Base-by-base conservation (phyloP, 2,888 invertebrate species). In the Drosophila testacea region DNA sequence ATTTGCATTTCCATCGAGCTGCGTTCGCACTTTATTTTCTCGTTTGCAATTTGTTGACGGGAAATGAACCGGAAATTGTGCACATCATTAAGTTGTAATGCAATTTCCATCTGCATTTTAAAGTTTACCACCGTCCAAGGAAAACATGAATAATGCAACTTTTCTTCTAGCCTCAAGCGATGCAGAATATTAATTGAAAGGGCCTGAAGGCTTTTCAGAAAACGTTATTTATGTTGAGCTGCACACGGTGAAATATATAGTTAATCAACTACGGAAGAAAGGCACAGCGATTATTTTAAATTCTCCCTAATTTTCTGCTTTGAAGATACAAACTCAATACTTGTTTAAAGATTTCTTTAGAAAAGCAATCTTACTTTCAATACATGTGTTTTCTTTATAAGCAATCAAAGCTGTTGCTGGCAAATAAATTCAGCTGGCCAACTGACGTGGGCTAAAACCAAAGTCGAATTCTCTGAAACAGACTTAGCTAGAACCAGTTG, bases 11-110 rank as follows among this genome's bases (percentile, higher is more conserved):
- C 34, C 11, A 34, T 50, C 22, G 3, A 22, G 50, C 50, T 56
- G 32, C 42, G 22, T 16, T 51, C 55, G 28, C 63, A 56, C 50
- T 81, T 68, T 34, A 66, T 62, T 60, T 65, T 59, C 47, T 28
- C 47, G 34, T 64, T 36, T 69, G 69, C 66, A 84, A 75, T 66
- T 79, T 65, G 50, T 64, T 52, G 65, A 60, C 69, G 51, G 81
- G 81, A 83, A 88, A 75, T 86, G 65, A 64, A 83, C 36, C 64
- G 84, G 88, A 88, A 83, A 83, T 47, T 88, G 72, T 51, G 64
- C 69, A 69, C 79, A 72, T 78, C 62, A 71, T 70, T 66, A 82
- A 72, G 68, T 64, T 72, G 78, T 47, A 61, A 57, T 55, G 69
- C 64, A 50, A 60, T 56, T 70, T 50, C 42, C 47, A 28, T 22